phyloP scores from a whole-genome alignment of 2,113 vertebrate genomes.

The Gadus chalcogrammus region DNA sequence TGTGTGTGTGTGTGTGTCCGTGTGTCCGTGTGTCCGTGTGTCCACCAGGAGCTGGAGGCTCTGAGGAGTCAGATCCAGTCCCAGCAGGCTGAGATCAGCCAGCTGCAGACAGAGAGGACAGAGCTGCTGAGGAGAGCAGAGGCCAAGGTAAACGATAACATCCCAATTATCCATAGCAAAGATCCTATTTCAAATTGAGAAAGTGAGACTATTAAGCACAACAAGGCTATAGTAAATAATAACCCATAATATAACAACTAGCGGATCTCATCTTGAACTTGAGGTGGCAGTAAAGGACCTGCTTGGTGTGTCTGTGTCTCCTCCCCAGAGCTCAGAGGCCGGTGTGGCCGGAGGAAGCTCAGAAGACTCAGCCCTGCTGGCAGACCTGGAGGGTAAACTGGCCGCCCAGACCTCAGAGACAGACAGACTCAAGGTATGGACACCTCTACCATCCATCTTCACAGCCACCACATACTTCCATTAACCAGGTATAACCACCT shows the following conservation, averaged over 20 bases:
- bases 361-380: slow-evolving; percentile 35
- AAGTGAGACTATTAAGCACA: neutral
- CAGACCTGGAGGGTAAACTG: slow-evolving; percentile 76
- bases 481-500: too few relatives aligned
- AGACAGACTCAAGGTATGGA: slow-evolving; percentile 80
- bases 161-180: too few relatives aligned
- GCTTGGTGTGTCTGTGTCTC: neutral
- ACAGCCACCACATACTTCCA: neutral
- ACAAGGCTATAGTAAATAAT: neutral
- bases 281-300: too few relatives aligned
- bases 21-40: neutral
- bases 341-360: slow-evolving; percentile 41
- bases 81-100: slow-evolving; percentile 78
- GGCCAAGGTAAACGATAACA: slow-evolving; percentile 52
- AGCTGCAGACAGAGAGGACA: slow-evolving; percentile 80
- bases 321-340: slow-evolving; percentile 60
- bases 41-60: slow-evolving; percentile 77
- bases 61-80: slow-evolving; percentile 79
- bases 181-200: too few relatives aligned
- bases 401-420: slow-evolving; percentile 73
- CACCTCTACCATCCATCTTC: neutral
- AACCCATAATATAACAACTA: neutral
- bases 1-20: too few relatives aligned
- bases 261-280: neutral
- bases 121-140: slow-evolving; percentile 76